phyloP scores from a whole-genome alignment of 2,797 vertebrate species.

The Forpus xanthops region DNA sequence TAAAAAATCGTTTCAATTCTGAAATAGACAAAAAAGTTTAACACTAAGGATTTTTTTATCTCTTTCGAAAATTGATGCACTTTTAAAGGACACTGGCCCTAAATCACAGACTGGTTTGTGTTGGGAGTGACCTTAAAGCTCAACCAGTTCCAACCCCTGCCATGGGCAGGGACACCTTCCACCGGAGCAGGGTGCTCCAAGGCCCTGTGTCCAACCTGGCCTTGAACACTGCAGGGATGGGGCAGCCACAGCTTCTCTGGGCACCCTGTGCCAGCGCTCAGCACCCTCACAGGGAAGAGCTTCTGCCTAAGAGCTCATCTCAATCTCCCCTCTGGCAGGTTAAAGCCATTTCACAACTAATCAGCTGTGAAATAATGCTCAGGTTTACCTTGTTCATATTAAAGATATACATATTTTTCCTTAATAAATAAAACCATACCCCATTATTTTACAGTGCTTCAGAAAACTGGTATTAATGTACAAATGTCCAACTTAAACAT shows the following conservation, averaged over 20 bases:
- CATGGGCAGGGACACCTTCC: neutral
- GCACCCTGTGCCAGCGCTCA: neutral
- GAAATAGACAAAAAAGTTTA: neutral
- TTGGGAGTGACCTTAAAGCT: neutral
- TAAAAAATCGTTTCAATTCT: neutral
- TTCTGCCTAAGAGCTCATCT: neutral
- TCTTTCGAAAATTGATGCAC: neutral
- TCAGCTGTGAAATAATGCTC: neutral
- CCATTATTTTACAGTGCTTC: neutral
- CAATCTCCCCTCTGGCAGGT: neutral
- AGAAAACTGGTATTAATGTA: rapidly evolving
- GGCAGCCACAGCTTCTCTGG: no score
- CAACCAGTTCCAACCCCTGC: neutral
- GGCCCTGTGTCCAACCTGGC: neutral
- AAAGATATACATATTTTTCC: rapidly evolving
- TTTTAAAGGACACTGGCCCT: neutral
- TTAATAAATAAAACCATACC: rapidly evolving
- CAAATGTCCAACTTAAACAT: rapidly evolving
- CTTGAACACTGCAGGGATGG: neutral
- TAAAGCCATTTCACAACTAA: neutral
- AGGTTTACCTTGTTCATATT: neutral
- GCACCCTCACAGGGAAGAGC: neutral
- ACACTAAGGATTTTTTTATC: neutral
- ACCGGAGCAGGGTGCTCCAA: neutral
- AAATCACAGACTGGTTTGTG: neutral